Evolutionary conservation across 2,888 invertebrate species (phyloP).

Genomic region (Phragmatobia fuliginosa): DNA sequence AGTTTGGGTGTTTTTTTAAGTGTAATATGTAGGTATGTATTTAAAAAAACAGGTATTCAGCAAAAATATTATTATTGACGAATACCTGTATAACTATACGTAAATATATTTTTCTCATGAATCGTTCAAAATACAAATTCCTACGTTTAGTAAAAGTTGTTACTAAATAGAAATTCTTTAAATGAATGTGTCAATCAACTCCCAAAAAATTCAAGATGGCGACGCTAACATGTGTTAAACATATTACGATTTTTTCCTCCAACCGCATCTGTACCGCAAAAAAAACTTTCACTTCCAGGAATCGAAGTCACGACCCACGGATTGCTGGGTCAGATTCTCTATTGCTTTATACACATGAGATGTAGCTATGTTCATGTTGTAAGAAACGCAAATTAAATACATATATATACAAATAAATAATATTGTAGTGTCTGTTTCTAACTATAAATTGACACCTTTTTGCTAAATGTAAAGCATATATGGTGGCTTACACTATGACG

Average conservation of each 20-base stretch:
- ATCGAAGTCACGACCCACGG: conserved; percentile 45
- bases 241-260: conserved; percentile 44
- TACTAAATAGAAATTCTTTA: not conserved
- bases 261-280: conserved; percentile 38
- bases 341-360: conserved; percentile 7
- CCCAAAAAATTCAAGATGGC: conserved; percentile 37
- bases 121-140: not conserved
- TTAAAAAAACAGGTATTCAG: too few species aligned
- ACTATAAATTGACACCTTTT: too few species aligned
- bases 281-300: conserved; percentile 71
- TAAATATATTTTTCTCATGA: not conserved
- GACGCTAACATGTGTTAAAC: conserved; percentile 41
- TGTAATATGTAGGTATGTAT: too few species aligned
- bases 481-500: too few species aligned
- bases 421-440: too few species aligned
- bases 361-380: not conserved
- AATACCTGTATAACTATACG: too few species aligned
- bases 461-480: too few species aligned
- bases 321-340: conserved; percentile 20
- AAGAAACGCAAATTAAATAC: not conserved
- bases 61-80: too few species aligned
- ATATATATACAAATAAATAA: too few species aligned
- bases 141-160: not conserved
- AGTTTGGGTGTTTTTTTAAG: too few species aligned
- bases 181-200: conserved; percentile 19